phyloP scores from a whole-genome alignment of 2,797 vertebrate species.

The Anas acuta region DNA sequence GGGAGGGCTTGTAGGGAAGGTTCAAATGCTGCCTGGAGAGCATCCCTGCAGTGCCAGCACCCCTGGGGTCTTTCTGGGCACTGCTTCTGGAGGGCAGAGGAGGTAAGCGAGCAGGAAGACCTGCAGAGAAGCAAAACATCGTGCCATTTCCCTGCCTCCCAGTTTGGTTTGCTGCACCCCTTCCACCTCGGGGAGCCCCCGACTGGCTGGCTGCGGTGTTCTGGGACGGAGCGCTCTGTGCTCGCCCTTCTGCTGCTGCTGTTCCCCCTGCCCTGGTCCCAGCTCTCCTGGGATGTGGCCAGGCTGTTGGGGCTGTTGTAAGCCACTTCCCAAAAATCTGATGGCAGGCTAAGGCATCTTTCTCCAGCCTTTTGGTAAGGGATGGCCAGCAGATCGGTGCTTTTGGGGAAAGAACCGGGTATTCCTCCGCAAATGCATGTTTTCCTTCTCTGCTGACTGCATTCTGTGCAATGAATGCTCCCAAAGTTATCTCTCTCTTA shows the following conservation, averaged over 20 bases:
- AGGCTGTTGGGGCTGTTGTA: not conserved
- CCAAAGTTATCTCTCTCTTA: not conserved
- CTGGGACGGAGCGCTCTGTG: not conserved
- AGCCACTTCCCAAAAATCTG: not conserved
- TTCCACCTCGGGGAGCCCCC: not conserved
- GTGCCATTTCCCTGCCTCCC: not conserved
- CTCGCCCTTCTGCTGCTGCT: not conserved
- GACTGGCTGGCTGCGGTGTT: not conserved
- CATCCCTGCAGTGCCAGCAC: not conserved
- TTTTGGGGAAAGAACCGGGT: not conserved
- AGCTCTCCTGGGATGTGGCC: not conserved
- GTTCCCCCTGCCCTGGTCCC: not conserved
- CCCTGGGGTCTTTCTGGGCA: not conserved
- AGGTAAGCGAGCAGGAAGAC: not conserved
- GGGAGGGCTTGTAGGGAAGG: not conserved
- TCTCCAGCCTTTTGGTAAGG: not conserved
- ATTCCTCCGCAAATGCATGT: not conserved
- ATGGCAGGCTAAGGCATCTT: not conserved
- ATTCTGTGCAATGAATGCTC: not conserved
- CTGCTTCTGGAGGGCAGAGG: not conserved
- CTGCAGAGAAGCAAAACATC: not conserved
- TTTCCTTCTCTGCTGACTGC: not conserved
- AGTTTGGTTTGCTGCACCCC: not conserved
- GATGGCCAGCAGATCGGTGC: not conserved
- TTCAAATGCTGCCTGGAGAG: not conserved